A percentile compares a stretch with the other conserved stretches of the same genome.
Evolutionary conservation across 37 sponge, comb jelly and placozoan genomes (phyloP).

Genomic region (Lycopodina hypogea): DNA sequence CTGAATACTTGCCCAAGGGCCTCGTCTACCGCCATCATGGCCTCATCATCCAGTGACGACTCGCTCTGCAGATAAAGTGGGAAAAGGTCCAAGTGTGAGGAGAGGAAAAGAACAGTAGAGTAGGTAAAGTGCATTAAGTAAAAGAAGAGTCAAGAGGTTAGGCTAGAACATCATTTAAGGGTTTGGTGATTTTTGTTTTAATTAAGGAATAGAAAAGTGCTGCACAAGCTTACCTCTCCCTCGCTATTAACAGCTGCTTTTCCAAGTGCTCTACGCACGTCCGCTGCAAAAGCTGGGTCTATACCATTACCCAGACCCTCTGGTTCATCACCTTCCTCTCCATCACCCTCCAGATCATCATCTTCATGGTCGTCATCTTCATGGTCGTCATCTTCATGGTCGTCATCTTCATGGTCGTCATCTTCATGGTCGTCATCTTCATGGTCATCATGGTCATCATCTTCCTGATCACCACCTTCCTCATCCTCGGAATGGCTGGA

Average conservation of each 20-base stretch:
- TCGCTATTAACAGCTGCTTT: slow-evolving; percentile 35
- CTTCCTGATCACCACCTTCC: slow-evolving; percentile 7
- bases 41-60: slow-evolving; percentile 59
- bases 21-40: slow-evolving; percentile 57
- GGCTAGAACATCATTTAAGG: not conserved
- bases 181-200: too few relatives aligned
- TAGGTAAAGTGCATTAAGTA: too few relatives aligned
- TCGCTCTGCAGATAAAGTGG: slow-evolving; percentile 11
- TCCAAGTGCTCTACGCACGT: slow-evolving; percentile 63
- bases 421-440: not conserved
- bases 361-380: slow-evolving; percentile 21
- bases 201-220: not conserved
- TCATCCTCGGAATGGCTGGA: not conserved
- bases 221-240: slow-evolving; percentile 27
- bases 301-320: slow-evolving; percentile 7
- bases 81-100: not conserved
- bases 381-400: not conserved
- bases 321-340: not conserved
- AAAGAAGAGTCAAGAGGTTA: too few relatives aligned
- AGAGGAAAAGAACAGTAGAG: not conserved
- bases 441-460: not conserved
- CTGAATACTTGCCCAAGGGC: slow-evolving; percentile 63
- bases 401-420: slow-evolving; percentile 11
- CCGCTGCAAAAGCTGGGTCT: slow-evolving; percentile 49
- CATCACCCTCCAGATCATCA: slow-evolving; percentile 8